Percentiles rank a stretch among this genome's conserved stretches.
These are phyloP conservation scores for Oreortyx pictus DNA, from an alignment of 2,797 vertebrate species.

Conservation along the genomic window DNA sequence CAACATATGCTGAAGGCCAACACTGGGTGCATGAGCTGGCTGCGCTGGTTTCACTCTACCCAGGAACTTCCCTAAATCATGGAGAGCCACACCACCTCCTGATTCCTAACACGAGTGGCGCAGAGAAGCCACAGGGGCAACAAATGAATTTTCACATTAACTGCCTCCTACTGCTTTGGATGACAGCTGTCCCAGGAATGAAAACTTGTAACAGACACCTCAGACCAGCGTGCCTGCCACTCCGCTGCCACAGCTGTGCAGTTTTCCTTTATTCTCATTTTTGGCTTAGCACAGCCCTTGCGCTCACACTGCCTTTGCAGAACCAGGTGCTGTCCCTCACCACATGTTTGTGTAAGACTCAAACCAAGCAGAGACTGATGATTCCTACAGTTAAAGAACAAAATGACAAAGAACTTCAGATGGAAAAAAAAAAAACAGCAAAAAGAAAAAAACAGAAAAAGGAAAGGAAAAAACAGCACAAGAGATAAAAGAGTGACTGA, in stretches of 20 bases:
- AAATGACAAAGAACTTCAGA: neutral
- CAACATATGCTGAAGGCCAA: conserved; percentile 6
- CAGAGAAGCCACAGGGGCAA: neutral
- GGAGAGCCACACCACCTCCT: neutral
- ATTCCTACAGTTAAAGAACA: neutral
- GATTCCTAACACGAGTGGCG: neutral
- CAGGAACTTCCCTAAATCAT: neutral
- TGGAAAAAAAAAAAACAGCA: no score
- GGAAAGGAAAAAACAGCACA: no score
- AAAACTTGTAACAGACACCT: neutral
- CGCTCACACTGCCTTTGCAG: neutral
- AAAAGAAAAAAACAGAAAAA: no score
- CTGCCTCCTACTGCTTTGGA: neutral
- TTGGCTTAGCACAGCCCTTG: neutral
- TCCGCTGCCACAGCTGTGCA: neutral
- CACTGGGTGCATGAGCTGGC: neutral
- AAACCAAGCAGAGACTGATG: neutral
- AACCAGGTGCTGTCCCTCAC: neutral
- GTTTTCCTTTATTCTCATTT: neutral
- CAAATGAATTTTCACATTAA: neutral
- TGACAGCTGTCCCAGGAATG: neutral
- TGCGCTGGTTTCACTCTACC: neutral
- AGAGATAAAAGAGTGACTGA: neutral
- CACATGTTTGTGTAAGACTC: fast-evolving
- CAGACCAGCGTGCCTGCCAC: neutral